phyloP scores from a whole-genome alignment of 2,888 invertebrate species.

The Lycophotia porphyrea region DNA sequence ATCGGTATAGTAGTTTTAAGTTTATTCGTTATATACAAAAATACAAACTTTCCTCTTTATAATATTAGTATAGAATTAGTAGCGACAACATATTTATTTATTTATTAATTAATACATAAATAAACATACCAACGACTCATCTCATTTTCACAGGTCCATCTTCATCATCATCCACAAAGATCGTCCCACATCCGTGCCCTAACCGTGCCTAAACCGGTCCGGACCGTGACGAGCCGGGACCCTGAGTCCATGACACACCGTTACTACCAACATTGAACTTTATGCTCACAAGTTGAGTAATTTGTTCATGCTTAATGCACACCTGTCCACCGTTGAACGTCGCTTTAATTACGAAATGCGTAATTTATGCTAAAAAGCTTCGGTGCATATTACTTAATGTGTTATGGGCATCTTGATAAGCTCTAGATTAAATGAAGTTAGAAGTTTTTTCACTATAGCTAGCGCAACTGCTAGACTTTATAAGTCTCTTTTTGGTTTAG shows the following conservation, averaged over 20 bases:
- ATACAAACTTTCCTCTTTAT: too few species aligned
- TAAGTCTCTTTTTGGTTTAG: not conserved
- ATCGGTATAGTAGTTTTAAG: too few species aligned
- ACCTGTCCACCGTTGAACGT: constrained; percentile 44
- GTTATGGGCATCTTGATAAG: constrained; percentile 16
- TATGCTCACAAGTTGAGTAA: constrained; percentile 57
- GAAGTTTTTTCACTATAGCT: not conserved
- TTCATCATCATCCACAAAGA: not conserved
- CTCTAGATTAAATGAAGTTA: constrained; percentile 18
- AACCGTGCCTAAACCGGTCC: constrained; percentile 37
- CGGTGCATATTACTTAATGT: constrained; percentile 10
- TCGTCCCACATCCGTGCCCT: constrained; percentile 9
- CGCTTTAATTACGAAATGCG: constrained; percentile 48
- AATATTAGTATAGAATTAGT: too few species aligned
- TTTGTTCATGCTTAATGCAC: constrained; percentile 55
- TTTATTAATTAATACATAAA: too few species aligned
- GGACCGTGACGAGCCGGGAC: constrained; percentile 41
- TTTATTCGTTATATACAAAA: too few species aligned
- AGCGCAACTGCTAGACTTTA: not conserved
- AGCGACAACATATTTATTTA: too few species aligned
- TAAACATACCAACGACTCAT: too few species aligned
- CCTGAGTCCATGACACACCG: constrained; percentile 62
- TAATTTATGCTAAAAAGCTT: constrained; percentile 40
- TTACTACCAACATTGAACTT: constrained; percentile 65
- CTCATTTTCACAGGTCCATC: not conserved